These are phyloP conservation scores for Nebria salina DNA, from an alignment of 2,888 invertebrate genomes.

Conservation along the genomic window DNA sequence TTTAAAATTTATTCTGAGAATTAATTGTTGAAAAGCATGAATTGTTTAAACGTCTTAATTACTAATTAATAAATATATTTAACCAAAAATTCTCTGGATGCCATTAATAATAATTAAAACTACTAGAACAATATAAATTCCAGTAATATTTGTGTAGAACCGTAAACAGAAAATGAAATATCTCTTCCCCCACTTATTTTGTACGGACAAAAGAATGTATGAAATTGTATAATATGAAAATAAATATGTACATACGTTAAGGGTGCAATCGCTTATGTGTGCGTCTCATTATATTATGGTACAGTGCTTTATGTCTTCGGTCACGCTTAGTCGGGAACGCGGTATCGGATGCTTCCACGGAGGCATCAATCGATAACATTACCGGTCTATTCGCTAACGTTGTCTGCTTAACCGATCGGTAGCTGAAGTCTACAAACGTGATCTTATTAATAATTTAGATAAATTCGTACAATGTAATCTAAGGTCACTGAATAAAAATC, in stretches of 20 bases:
- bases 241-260: background rate
- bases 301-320: conserved; percentile 11
- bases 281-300: conserved; percentile 6
- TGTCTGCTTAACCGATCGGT: background rate
- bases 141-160: too few species aligned
- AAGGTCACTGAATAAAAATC: too few species aligned
- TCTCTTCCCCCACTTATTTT: background rate
- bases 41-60: too few species aligned
- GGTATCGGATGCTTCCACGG: background rate
- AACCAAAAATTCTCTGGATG: too few species aligned
- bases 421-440: background rate
- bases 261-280: background rate
- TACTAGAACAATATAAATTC: background rate
- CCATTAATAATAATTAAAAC: background rate
- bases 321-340: background rate
- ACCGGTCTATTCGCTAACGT: background rate
- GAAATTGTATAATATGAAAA: background rate
- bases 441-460: background rate
- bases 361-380: background rate
- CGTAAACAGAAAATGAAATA: too few species aligned
- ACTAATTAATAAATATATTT: background rate
- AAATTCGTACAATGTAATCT: too few species aligned
- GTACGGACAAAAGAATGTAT: conserved; percentile 4
- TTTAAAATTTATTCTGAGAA: too few species aligned
- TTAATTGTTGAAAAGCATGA: too few species aligned